Evolutionary conservation across 2,113 vertebrate species (phyloP), one percentile per base, ranked within the genome.

Genomic region (Lynx canadensis): DNA sequence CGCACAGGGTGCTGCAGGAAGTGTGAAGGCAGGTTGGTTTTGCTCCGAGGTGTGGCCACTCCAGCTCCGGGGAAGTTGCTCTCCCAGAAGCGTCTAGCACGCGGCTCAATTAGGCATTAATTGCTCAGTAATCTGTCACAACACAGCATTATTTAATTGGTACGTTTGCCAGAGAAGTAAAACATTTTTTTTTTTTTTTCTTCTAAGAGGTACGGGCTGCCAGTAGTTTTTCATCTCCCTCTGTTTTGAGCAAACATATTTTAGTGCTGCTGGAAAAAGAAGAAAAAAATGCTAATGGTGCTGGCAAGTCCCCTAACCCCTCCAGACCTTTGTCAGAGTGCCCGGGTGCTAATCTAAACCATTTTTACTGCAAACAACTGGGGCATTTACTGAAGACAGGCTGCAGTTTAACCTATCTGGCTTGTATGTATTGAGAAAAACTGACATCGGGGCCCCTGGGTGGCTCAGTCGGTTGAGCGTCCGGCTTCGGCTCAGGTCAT

Each of bases 51-150:
- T 91, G 79, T n/a, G 45, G 63, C 41, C 68, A 29, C 57, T 57
- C 38, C 5, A 21, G 65, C 31, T 57, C 50, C 41, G 82, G 55
- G 3, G 19, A 78, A 82, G 68, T 41, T 12, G n/a, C 45, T 97
- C 96, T 84, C 4, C 0, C 76, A 73, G 84, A 97, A 97, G 68
- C 84, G 87, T 91, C 95, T 95, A 95, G 52, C 78, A 63, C 89
- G 83, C 71, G 74, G 85, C 74, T 97, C 95, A 96, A 96, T 97
- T 97, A 98, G 90, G 73, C 68, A 94, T 98, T 98, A 98, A 98
- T 97, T 97, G 93, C 95, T 97, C 93, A 41, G 82, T 8, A 12
- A 97, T 96, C 94, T 97, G 97, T 98, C 97, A 98, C 91, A 98
- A 98, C 88, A 95, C 45, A 82, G 45, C 45, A 74, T 86, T 48